Evolutionary conservation across 2,888 invertebrate species (phyloP).

Genomic region (Boloria euphrosyne): DNA sequence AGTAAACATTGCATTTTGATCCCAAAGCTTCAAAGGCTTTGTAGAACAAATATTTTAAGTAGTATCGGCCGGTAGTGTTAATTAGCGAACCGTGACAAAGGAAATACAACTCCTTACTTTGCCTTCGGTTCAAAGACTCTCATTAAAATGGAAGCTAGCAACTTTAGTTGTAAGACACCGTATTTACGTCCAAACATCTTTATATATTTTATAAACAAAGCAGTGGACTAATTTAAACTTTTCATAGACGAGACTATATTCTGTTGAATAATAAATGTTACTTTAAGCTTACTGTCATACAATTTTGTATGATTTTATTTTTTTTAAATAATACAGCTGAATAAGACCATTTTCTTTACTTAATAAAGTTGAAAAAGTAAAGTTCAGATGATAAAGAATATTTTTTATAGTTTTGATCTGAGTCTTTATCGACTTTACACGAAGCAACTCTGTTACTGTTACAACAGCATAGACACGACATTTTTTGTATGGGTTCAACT

Average conservation of each 20-base stretch:
- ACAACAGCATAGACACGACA: no score
- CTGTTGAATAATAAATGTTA: no score
- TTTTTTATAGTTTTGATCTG: no score
- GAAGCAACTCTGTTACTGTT: no score
- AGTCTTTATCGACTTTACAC: no score
- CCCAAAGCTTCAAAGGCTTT: not conserved
- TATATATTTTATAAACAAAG: constrained; percentile 37
- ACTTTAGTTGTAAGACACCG: constrained; percentile 32
- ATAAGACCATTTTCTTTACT: no score
- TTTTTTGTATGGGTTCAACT: no score
- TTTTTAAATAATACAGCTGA: no score
- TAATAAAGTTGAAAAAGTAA: no score
- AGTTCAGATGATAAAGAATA: no score
- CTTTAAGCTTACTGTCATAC: no score
- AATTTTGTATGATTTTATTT: no score
- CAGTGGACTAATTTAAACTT: constrained; percentile 34
- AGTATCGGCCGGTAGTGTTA: constrained; percentile 52
- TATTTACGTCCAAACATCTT: constrained; percentile 28
- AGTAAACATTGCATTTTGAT: not conserved
- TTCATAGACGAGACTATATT: not conserved
- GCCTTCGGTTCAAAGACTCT: constrained; percentile 56
- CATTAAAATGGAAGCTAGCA: constrained; percentile 56
- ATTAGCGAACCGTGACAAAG: constrained; percentile 68
- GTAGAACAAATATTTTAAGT: constrained; percentile 3
- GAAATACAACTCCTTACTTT: constrained; percentile 53